phyloP scores from a whole-genome alignment of 2,113 vertebrate species.

The Geococcyx californianus region DNA sequence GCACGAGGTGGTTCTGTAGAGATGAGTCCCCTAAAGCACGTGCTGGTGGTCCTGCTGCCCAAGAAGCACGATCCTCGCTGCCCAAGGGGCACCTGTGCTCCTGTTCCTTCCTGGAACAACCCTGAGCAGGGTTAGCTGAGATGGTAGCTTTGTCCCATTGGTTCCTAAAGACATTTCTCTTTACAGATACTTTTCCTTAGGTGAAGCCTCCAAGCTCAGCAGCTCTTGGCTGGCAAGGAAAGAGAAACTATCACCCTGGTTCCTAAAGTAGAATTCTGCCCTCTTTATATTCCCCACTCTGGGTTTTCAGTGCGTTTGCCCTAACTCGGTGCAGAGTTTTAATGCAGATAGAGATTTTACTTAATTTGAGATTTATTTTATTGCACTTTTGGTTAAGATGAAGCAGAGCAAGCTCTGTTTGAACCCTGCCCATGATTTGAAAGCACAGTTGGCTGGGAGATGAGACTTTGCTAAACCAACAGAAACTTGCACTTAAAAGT shows the following conservation, averaged over 20 bases:
- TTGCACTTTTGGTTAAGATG: background rate
- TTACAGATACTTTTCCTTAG: background rate
- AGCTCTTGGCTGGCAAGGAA: background rate
- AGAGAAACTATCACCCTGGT: background rate
- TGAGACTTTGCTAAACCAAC: conserved; percentile 12
- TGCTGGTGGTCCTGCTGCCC: background rate
- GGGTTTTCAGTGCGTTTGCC: background rate
- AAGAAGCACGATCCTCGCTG: background rate
- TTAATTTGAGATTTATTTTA: background rate
- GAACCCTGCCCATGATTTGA: conserved; percentile 14
- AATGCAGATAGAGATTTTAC: background rate
- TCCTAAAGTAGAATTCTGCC: background rate
- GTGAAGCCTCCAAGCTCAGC: background rate
- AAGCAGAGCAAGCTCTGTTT: background rate
- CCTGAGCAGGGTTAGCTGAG: background rate
- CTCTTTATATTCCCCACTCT: background rate
- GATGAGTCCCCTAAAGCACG: background rate
- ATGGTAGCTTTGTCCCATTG: background rate
- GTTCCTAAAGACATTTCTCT: background rate
- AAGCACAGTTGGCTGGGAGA: conserved; percentile 1
- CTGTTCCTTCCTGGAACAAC: background rate
- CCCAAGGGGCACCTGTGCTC: background rate
- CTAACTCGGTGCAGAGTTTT: background rate
- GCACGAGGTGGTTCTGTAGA: background rate
- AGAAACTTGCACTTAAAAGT: background rate